Percentiles rank a stretch among this genome's conserved stretches.
These are phyloP conservation scores for Podiceps cristatus DNA, from an alignment of 2,113 vertebrate species.

Conservation along the genomic window DNA sequence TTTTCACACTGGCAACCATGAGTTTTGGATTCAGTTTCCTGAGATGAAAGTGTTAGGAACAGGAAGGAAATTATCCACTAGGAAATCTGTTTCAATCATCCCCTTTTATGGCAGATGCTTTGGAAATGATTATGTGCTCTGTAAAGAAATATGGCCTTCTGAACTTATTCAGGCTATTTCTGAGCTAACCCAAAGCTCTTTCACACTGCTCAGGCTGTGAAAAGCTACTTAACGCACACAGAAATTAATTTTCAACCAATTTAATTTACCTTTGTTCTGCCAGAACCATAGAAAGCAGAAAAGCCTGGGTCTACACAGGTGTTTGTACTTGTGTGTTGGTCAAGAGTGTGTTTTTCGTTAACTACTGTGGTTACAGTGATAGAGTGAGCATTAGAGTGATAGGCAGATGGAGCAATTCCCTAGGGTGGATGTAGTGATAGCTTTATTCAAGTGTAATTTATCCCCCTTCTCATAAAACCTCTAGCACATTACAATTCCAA, in stretches of 20 bases:
- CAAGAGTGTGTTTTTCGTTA: neutral
- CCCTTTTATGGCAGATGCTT: conserved; percentile 16
- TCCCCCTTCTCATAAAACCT: neutral
- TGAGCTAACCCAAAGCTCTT: neutral
- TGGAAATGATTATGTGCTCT: conserved; percentile 4
- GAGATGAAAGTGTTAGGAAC: neutral
- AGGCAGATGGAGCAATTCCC: neutral
- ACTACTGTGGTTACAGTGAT: neutral
- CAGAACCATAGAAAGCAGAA: neutral
- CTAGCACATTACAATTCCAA: neutral
- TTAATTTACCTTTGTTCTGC: neutral
- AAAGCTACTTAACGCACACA: neutral
- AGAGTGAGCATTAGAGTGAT: neutral
- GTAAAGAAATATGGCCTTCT: conserved; percentile 16
- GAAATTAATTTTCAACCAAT: conserved; percentile 4
- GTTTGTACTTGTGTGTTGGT: neutral
- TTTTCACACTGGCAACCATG: neutral
- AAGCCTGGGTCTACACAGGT: neutral
- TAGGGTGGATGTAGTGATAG: neutral
- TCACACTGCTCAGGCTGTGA: neutral
- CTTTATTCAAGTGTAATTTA: conserved; percentile 9
- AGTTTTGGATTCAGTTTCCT: conserved; percentile 6
- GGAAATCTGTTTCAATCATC: conserved; percentile 10
- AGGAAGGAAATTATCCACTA: conserved; percentile 1
- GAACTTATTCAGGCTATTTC: conserved; percentile 8